Conservation (phyloP, 2,797 vertebrate species). For the Characodon lateralis region DNA sequence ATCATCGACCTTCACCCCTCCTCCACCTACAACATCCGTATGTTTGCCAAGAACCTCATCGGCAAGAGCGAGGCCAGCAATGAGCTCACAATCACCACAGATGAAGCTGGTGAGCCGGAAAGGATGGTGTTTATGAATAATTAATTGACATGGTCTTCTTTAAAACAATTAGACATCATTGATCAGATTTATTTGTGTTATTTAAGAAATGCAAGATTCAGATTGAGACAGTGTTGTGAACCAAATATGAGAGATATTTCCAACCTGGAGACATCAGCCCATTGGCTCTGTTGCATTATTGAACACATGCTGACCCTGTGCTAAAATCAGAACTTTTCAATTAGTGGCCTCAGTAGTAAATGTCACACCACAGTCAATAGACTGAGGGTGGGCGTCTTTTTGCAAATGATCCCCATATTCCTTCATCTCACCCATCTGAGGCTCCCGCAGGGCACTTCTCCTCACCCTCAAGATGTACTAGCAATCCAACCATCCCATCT, state of each 20-base stretch:
- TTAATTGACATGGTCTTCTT: background rate
- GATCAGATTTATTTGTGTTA: background rate
- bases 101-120: constrained; percentile 89
- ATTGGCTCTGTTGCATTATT: constrained; percentile 72
- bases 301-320: constrained; percentile 74
- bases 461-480: constrained; percentile 12
- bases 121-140: background rate
- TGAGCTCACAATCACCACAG: constrained; percentile 96
- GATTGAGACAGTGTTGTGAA: constrained; percentile 13
- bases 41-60: constrained; percentile 98
- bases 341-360: constrained; percentile 74
- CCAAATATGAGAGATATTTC: constrained; percentile 50
- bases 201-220: background rate
- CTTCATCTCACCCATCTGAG: constrained; percentile 20
- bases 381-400: constrained; percentile 45
- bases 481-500: constrained; percentile 16
- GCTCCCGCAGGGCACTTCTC: constrained; percentile 25
- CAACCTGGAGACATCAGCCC: constrained; percentile 58
- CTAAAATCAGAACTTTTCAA: constrained; percentile 79
- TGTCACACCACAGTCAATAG: constrained; percentile 69
- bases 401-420: constrained; percentile 49
- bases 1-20: constrained; percentile 98
- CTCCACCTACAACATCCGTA: constrained; percentile 98
- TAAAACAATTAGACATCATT: background rate
- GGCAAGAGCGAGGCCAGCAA: constrained; percentile 98